Evolutionary conservation across 2,113 vertebrate species (phyloP).

Genomic region (Sturnira hondurensis): DNA sequence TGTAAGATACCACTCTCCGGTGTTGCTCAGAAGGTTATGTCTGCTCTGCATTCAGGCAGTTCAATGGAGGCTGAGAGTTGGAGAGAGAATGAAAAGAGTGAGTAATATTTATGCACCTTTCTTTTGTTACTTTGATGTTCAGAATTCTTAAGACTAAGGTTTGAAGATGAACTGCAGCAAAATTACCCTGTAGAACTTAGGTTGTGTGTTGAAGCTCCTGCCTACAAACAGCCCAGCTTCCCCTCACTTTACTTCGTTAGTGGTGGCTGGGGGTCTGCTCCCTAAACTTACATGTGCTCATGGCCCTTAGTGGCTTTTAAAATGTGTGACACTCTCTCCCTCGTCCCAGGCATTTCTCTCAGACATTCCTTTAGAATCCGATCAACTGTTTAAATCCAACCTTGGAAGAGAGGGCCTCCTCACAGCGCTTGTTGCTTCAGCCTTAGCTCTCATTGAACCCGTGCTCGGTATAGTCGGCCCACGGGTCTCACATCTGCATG

Average conservation of each 20-base stretch:
- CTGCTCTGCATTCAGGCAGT: constrained; percentile 80
- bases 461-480: neutral
- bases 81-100: constrained; percentile 75
- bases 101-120: constrained; percentile 72
- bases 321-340: neutral
- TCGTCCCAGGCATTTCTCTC: neutral
- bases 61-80: constrained; percentile 63
- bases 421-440: neutral
- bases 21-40: constrained; percentile 87
- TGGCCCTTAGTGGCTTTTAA: neutral
- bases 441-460: neutral
- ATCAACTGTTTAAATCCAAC: neutral
- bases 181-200: neutral
- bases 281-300: neutral
- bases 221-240: neutral
- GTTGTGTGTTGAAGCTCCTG: neutral
- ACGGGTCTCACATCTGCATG: neutral
- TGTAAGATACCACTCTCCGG: constrained; percentile 84
- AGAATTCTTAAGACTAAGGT: constrained; percentile 9
- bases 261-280: neutral
- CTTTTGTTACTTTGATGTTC: constrained; percentile 36
- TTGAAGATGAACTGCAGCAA: constrained; percentile 7
- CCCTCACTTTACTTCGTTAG: neutral
- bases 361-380: neutral
- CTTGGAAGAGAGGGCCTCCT: neutral